Evolutionary conservation across 92 coral and sea anemone species (phyloP).

Genomic region (Porites divaricata): DNA sequence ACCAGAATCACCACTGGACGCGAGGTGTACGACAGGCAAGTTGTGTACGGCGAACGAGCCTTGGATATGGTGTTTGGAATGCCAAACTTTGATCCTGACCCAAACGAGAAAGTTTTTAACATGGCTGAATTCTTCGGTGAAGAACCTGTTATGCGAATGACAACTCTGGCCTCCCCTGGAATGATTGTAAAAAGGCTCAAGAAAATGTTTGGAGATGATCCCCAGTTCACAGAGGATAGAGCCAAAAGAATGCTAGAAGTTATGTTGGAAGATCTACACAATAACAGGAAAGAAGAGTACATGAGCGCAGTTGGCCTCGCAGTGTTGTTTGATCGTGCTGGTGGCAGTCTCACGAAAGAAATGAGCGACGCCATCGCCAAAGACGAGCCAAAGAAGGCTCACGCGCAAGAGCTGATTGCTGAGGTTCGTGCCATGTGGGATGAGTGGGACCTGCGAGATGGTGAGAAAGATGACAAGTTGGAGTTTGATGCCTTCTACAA

Average conservation of each 20-base stretch:
- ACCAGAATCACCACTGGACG: conserved; percentile 72
- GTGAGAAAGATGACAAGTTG: conserved; percentile 50
- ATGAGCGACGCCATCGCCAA: conserved; percentile 38
- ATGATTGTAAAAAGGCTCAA: conserved; percentile 69
- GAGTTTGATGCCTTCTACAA: conserved; percentile 72
- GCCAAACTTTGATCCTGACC: conserved; percentile 38
- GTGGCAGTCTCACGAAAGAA: conserved; percentile 25
- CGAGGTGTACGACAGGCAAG: conserved; percentile 64
- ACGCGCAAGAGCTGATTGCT: conserved; percentile 41
- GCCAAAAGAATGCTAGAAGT: conserved; percentile 74
- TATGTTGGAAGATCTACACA: conserved; percentile 83
- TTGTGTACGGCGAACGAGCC: conserved; percentile 79
- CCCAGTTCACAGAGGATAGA: conserved; percentile 72
- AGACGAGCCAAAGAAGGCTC: background rate
- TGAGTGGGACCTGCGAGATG: conserved; percentile 76
- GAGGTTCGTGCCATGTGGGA: conserved; percentile 78
- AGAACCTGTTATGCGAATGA: conserved; percentile 75
- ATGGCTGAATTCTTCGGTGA: conserved; percentile 83
- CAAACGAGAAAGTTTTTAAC: conserved; percentile 63
- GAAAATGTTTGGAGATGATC: conserved; percentile 70
- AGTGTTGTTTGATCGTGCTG: background rate
- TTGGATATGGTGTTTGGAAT: conserved; percentile 78
- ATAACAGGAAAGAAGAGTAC: conserved; percentile 77
- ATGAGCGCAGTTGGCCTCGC: conserved; percentile 72
- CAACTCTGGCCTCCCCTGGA: conserved; percentile 69